Conservation (phyloP, 1,140 invertebrate species). For the Pantala flavescens region DNA sequence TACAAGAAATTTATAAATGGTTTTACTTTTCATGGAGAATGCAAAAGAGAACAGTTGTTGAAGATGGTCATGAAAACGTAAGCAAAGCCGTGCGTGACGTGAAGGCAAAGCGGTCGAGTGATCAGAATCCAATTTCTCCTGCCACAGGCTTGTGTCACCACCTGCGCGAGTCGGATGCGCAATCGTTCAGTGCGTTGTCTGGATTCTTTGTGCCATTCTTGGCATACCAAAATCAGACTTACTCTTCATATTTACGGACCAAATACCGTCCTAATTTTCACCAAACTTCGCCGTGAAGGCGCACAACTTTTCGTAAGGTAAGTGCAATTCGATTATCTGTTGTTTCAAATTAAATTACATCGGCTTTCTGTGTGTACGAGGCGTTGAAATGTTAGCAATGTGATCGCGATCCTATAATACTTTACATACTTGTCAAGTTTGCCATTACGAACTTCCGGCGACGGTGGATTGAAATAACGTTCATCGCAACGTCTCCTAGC, state of each 20-base stretch:
- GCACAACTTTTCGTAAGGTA: slow-evolving; percentile 41
- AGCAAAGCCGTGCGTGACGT: slow-evolving; percentile 14
- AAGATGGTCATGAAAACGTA: slow-evolving; percentile 7
- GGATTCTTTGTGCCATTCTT: slow-evolving; percentile 89
- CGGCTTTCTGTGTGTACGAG: slow-evolving; percentile 35
- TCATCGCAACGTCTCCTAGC: background rate
- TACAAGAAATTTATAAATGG: too few species aligned
- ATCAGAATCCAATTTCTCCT: slow-evolving; percentile 37
- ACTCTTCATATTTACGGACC: slow-evolving; percentile 64
- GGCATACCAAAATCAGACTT: slow-evolving; percentile 80
- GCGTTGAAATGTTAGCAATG: slow-evolving; percentile 57
- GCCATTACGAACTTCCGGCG: slow-evolving; percentile 46
- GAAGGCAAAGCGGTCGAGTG: background rate
- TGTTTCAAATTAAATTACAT: slow-evolving; percentile 22
- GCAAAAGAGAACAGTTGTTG: background rate
- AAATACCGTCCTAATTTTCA: slow-evolving; percentile 47
- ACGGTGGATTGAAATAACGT: slow-evolving; percentile 15
- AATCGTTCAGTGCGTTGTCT: slow-evolving; percentile 74
- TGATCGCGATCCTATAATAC: slow-evolving; percentile 63
- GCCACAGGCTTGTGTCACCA: slow-evolving; percentile 54
- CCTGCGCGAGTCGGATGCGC: slow-evolving; percentile 72
- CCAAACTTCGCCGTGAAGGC: slow-evolving; percentile 18
- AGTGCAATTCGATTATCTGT: slow-evolving; percentile 37
- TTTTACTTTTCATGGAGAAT: too few species aligned
- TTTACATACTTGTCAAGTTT: slow-evolving; percentile 68